Percentiles rank a stretch among this genome's conserved stretches.
These are phyloP conservation scores for Platichthys stellatus DNA, from an alignment of 2,113 vertebrate species.

Conservation along the genomic window DNA sequence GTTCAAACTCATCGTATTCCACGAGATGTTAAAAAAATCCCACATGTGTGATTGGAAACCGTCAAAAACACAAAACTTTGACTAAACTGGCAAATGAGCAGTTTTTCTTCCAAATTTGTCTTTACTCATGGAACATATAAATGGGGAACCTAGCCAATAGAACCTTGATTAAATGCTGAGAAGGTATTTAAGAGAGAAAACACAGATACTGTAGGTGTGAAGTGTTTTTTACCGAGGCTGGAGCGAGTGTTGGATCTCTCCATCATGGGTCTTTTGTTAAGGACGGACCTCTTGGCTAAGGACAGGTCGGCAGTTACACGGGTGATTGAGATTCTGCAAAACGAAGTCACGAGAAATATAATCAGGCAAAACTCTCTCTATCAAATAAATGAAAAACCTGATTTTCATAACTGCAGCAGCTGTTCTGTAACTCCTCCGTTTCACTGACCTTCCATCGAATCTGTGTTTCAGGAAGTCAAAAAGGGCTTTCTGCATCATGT, in stretches of 20 bases:
- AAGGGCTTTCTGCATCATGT: slow-evolving; percentile 99
- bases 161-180: too few species aligned
- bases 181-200: too few species aligned
- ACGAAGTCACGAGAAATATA: background rate
- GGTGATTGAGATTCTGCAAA: slow-evolving; percentile 93
- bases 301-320: slow-evolving; percentile 95
- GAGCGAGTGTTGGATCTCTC: slow-evolving; percentile 95
- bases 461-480: slow-evolving; percentile 98
- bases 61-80: background rate
- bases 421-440: background rate
- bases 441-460: slow-evolving; percentile 93
- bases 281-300: slow-evolving; percentile 94
- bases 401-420: background rate
- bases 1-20: background rate
- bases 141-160: too few species aligned
- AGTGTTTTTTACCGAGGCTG: slow-evolving; percentile 86
- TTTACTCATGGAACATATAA: too few species aligned
- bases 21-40: background rate
- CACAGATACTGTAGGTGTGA: too few species aligned
- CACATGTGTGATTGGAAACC: too few species aligned
- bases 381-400: background rate
- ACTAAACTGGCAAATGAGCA: background rate
- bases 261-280: slow-evolving; percentile 97
- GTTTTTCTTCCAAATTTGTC: too few species aligned
- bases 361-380: too few species aligned